Percentiles rank a stretch among this genome's conserved stretches.
These are phyloP conservation scores for Cotesia congregata DNA, from an alignment of 2,888 invertebrate species.

Conservation along the genomic window DNA sequence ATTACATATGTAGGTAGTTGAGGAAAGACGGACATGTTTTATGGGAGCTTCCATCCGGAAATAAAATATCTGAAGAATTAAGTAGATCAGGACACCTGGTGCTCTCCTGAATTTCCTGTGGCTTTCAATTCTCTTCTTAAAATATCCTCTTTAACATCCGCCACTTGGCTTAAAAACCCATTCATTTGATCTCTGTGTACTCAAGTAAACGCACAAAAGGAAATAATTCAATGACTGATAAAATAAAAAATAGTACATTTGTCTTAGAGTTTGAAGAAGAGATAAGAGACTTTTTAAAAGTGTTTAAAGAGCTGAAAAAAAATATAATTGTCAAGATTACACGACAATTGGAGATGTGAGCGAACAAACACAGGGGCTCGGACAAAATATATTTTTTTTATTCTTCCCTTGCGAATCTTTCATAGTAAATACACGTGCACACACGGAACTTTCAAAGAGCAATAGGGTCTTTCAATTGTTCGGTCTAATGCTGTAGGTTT, in stretches of 20 bases:
- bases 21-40: neutral
- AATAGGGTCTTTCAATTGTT: neutral
- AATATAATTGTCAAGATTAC: neutral
- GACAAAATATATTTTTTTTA: neutral
- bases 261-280: neutral
- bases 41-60: neutral
- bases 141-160: neutral
- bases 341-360: neutral
- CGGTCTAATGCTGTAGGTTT: neutral
- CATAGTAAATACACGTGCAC: neutral
- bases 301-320: neutral
- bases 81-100: neutral
- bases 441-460: neutral
- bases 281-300: neutral
- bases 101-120: neutral
- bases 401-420: neutral
- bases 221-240: neutral
- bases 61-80: neutral
- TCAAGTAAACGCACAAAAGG: neutral
- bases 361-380: neutral
- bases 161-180: neutral
- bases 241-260: neutral
- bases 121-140: neutral
- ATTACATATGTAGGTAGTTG: neutral
- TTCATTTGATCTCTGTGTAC: neutral